These are phyloP conservation scores for Bombus confusus DNA, from an alignment of 1,140 invertebrate genomes.

Conservation along the genomic window DNA sequence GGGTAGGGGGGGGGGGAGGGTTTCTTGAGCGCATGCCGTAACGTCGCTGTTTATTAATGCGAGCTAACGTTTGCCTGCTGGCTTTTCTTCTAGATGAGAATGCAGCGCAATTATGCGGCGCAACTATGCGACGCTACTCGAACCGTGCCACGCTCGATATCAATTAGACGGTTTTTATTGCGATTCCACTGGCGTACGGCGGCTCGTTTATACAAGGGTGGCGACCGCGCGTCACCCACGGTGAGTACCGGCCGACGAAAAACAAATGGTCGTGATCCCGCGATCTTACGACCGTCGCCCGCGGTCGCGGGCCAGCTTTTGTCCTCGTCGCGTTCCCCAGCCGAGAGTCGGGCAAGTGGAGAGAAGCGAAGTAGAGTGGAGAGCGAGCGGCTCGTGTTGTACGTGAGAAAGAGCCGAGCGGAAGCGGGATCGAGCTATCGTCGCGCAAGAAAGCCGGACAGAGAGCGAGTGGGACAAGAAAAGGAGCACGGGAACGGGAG, in stretches of 20 bases:
- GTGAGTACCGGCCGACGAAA: constrained; percentile 43
- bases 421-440: constrained; percentile 38
- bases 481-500: constrained; percentile 56
- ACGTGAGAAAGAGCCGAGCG: constrained; percentile 58
- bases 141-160: constrained; percentile 39
- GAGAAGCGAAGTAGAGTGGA: not conserved
- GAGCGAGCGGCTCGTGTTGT: constrained; percentile 23
- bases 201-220: constrained; percentile 35
- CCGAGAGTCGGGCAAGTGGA: not conserved
- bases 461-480: constrained; percentile 38
- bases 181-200: constrained; percentile 21
- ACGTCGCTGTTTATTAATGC: not conserved
- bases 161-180: constrained; percentile 49
- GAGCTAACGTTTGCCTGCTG: not conserved
- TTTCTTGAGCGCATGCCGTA: too few relatives aligned
- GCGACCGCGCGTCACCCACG: constrained; percentile 33
- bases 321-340: too few relatives aligned
- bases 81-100: constrained; percentile 30
- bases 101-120: constrained; percentile 23
- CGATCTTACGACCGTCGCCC: too few relatives aligned
- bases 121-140: constrained; percentile 21
- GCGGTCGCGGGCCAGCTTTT: too few relatives aligned
- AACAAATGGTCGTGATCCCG: constrained; percentile 35
- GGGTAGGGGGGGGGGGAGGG: too few relatives aligned
- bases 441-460: constrained; percentile 15